Base-by-base conservation (phyloP, 2,888 invertebrate genomes). In the Microdon myrmicae region DNA sequence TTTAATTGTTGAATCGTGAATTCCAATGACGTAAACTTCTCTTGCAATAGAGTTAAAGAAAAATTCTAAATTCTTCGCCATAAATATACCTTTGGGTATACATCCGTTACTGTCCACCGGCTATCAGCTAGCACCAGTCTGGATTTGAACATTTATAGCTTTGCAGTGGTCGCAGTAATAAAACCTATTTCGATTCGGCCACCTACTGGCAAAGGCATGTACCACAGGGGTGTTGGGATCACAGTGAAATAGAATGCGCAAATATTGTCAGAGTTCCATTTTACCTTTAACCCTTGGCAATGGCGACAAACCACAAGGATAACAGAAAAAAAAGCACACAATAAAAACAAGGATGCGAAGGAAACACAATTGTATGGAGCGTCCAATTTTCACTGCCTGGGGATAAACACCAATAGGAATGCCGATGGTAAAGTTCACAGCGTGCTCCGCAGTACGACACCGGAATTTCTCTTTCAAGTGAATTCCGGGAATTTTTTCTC, bases 181-280 rank as follows among this genome's bases (percentile, higher is more conserved):
- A n/a, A n/a, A n/a, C n/a, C n/a, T n/a, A n/a, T n/a, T n/a, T n/a
- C n/a, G n/a, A n/a, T n/a, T n/a, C n/a, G n/a, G n/a, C n/a, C n/a
- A n/a, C n/a, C n/a, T n/a, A n/a, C n/a, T n/a, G n/a, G n/a, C n/a
- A n/a, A n/a, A n/a, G n/a, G n/a, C n/a, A n/a, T n/a, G n/a, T n/a
- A n/a, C n/a, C n/a, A n/a, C n/a, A n/a, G n/a, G n/a, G n/a, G n/a
- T n/a, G n/a, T n/a, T n/a, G n/a, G n/a, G 51, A 64, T 64, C 51
- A 47, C 31, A 43, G 31, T 14, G 32, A 43, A 58, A 64, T 51
- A 53, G 45, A 45, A 45, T 53, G 43, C 26, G 47, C 58, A 58
- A 58, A 64, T 58, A 64, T 51, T 64, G 37, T 20, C 23, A 4
- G 26, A 38, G 38, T 38, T 55, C 16, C 54, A 41, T 54, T 59